A percentile compares a stretch with the other conserved stretches of the same genome.
Conservation (phyloP, 2,888 invertebrate genomes). For the Orthosia gothica region DNA sequence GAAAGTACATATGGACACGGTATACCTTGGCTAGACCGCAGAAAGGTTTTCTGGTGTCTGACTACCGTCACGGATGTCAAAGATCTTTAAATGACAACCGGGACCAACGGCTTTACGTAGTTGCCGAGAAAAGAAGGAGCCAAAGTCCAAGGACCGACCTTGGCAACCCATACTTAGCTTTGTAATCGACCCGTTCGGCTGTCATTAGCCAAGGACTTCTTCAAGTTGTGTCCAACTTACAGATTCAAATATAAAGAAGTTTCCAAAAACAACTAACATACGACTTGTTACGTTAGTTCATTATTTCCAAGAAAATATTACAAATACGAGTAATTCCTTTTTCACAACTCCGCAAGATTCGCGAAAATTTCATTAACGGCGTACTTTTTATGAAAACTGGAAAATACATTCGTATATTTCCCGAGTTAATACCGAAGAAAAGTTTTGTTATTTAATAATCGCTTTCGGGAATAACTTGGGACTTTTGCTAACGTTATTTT, state of each 20-base stretch:
- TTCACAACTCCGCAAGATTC: slow-evolving; percentile 12
- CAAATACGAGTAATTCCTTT: not conserved
- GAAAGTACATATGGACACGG: too few species aligned
- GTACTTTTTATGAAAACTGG: slow-evolving; percentile 41
- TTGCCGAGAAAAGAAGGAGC: too few species aligned
- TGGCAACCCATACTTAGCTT: too few species aligned
- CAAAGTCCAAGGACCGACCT: too few species aligned
- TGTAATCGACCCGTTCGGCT: too few species aligned
- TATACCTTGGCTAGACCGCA: too few species aligned
- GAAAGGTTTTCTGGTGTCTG: too few species aligned
- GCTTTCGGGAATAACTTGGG: slow-evolving; percentile 31
- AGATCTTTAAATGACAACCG: too few species aligned
- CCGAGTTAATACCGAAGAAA: slow-evolving; percentile 34
- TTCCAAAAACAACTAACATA: not conserved
- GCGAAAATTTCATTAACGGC: slow-evolving; percentile 44
- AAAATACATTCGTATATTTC: slow-evolving; percentile 49
- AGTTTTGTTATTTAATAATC: slow-evolving; percentile 62
- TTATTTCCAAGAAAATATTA: slow-evolving; percentile 23
- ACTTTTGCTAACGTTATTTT: slow-evolving; percentile 42
- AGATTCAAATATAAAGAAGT: not conserved
- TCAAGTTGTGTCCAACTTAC: not conserved
- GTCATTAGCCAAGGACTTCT: too few species aligned
- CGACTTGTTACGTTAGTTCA: not conserved
- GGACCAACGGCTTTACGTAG: too few species aligned
- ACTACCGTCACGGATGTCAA: too few species aligned